Evolutionary conservation across 2,113 vertebrate species (phyloP), one percentile per base, ranked within the genome.

Genomic region (Rhineura floridana): DNA sequence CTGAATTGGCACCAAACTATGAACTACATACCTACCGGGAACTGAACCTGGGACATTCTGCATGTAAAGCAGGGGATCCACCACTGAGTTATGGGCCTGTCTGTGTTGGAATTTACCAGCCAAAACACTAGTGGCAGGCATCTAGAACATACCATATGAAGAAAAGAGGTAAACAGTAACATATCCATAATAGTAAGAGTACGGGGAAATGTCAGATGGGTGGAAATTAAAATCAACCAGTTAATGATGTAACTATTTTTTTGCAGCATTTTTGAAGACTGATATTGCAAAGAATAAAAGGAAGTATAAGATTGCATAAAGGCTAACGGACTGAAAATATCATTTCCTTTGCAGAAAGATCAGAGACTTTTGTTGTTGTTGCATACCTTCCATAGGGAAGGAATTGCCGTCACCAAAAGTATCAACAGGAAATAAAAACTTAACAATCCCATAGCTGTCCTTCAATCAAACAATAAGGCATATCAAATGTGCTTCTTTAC

Each of bases 401-500:
- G 87, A 3, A 82, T 89, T 36, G 52, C 42, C 85, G 77, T 86
- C 86, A 48, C 5, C 25, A 70, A 0, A 90, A 89, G 3, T 72
- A 3, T 62, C 15, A 90, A 82, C 63, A 30, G 30, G 12, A 85
- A 87, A 86, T 76, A 23, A 79, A 89, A 62, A 78, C 69, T 33
- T 0, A 63, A 81, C 23, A 84, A 70, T 72, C 67, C 5, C 1
- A 17, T 81, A 85, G 55, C 52, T 87, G 50, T 79, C 85, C 15
- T 89, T 89, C 15, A 90, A 50, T 39, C 44, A 90, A 86, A 73
- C 0, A 81, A 2, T 6, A 59, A 84, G 0, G 33, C 17, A 30
- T 87, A 50, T 55, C 8, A 55, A 28, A 87, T 88, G 52, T 12
- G 3, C 2, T 55, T 88, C 36, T 87, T 83, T 87, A 11, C 69